These are phyloP conservation scores for Osmerus eperlanus DNA, from an alignment of 2,113 vertebrate genomes.

Conservation along the genomic window DNA sequence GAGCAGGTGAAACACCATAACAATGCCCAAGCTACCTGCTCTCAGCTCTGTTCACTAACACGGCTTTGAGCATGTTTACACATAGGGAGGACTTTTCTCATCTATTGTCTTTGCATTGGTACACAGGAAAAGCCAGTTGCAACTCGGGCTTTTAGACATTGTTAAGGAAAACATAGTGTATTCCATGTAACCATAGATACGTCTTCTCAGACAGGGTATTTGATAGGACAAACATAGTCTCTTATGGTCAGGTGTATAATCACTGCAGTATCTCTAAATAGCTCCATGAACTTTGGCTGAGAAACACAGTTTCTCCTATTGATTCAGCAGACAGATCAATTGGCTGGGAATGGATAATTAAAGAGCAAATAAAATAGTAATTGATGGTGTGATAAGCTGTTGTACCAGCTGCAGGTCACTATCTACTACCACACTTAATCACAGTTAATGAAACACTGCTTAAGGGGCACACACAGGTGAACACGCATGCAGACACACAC, in stretches of 20 bases:
- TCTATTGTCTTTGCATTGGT: too few relatives aligned
- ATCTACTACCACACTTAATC: slow-evolving; percentile 46
- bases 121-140: too few relatives aligned
- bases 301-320: slow-evolving; percentile 10
- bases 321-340: slow-evolving; percentile 37
- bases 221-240: too few relatives aligned
- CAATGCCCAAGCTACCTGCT: too few relatives aligned
- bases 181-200: too few relatives aligned
- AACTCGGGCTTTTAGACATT: too few relatives aligned
- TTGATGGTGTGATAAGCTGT: slow-evolving; percentile 53
- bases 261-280: neutral
- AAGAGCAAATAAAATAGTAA: slow-evolving; percentile 45
- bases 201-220: too few relatives aligned
- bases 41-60: too few relatives aligned
- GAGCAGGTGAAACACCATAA: too few relatives aligned
- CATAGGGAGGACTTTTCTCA: too few relatives aligned
- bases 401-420: slow-evolving; percentile 49
- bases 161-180: too few relatives aligned
- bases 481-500: neutral
- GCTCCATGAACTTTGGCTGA: neutral
- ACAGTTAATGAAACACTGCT: slow-evolving; percentile 49
- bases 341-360: slow-evolving; percentile 58
- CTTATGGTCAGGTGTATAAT: neutral
- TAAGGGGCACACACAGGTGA: slow-evolving; percentile 5
- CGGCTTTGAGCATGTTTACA: too few relatives aligned